Conservation (phyloP, 1,140 invertebrate species). For the Rhagoletis zephyria region DNA sequence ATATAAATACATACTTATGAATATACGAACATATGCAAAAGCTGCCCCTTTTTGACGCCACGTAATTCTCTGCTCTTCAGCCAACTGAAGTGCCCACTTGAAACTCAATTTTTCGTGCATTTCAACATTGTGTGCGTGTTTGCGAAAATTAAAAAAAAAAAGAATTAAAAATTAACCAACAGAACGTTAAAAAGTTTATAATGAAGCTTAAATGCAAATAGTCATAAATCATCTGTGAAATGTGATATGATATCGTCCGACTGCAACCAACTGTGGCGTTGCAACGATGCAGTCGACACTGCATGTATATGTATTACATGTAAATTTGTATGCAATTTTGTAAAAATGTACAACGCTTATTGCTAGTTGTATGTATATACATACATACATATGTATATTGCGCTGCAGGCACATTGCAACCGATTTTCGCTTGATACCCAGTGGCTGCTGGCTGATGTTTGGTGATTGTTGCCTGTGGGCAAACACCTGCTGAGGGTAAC, state of each 20-base stretch:
- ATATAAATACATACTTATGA: too few relatives aligned
- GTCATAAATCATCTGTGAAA: constrained; percentile 51
- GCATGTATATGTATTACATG: neutral
- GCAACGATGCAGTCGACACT: neutral
- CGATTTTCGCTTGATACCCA: neutral
- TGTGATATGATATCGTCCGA: constrained; percentile 47
- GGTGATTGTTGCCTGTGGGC: neutral
- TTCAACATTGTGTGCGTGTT: neutral
- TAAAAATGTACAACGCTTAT: neutral
- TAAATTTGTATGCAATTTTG: too few relatives aligned
- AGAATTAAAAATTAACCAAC: neutral
- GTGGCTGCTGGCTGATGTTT: neutral
- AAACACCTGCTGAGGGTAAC: too few relatives aligned
- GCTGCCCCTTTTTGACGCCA: too few relatives aligned
- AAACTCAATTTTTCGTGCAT: neutral
- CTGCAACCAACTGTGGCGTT: neutral
- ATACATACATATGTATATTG: neutral
- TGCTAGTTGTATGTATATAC: neutral
- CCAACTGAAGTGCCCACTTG: neutral
- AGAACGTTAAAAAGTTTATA: constrained; percentile 13
- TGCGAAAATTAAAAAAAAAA: constrained; percentile 10
- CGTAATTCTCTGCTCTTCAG: neutral
- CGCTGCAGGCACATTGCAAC: neutral
- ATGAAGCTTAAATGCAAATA: constrained; percentile 52
- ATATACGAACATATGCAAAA: too few relatives aligned